Percentiles rank a stretch among this genome's conserved stretches.
These are phyloP conservation scores for Silurus glanis DNA, from an alignment of 2,113 vertebrate genomes.

Conservation along the genomic window DNA sequence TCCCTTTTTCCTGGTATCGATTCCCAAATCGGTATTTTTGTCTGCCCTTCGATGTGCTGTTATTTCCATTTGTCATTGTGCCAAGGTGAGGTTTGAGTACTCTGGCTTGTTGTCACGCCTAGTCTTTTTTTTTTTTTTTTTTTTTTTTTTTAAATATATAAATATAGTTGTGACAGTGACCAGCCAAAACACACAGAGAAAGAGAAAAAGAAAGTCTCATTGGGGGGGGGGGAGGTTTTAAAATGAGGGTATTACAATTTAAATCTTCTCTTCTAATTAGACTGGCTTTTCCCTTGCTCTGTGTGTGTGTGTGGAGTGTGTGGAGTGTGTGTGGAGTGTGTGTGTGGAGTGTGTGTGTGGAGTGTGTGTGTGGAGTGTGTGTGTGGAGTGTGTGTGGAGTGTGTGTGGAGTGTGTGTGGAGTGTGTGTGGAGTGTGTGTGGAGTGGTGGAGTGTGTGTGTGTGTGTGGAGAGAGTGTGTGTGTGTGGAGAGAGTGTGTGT, in stretches of 20 bases:
- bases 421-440: too few species aligned
- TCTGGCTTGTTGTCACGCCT: conserved; percentile 43
- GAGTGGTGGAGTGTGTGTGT: too few species aligned
- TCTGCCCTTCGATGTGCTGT: conserved; percentile 55
- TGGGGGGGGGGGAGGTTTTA: conserved; percentile 7
- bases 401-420: too few species aligned
- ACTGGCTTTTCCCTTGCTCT: background rate
- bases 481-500: too few species aligned
- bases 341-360: too few species aligned
- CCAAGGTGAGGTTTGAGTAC: conserved; percentile 45
- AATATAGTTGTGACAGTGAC: conserved; percentile 57
- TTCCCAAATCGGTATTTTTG: conserved; percentile 51
- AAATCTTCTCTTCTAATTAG: background rate
- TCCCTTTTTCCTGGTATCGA: conserved; percentile 48
- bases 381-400: too few species aligned
- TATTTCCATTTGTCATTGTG: conserved; percentile 56
- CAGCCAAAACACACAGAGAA: conserved; percentile 28
- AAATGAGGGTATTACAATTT: conserved; percentile 24
- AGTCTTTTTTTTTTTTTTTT: conserved; percentile 30
- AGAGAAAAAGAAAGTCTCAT: background rate
- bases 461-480: too few species aligned
- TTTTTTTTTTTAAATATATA: background rate
- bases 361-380: too few species aligned
- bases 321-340: too few species aligned
- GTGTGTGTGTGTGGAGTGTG: background rate